These are phyloP conservation scores for Oxyteleia sp. DNA, from an alignment of 2,888 invertebrate species.

Conservation along the genomic window DNA sequence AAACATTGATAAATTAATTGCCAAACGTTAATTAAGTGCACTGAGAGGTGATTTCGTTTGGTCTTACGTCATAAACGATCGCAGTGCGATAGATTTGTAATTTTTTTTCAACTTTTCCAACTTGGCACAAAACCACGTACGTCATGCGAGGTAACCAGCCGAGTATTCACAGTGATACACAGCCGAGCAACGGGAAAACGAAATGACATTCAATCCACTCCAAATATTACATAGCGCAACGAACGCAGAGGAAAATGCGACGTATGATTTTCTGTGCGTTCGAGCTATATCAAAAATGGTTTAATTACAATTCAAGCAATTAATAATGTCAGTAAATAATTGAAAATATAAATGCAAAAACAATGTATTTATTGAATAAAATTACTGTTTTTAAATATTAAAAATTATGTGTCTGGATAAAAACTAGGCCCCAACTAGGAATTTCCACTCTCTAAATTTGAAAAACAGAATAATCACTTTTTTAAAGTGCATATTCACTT, in stretches of 20 bases:
- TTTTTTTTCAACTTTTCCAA: constrained; percentile 59
- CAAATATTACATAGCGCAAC: constrained; percentile 47
- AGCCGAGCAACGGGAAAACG: constrained; percentile 48
- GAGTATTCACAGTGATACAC: constrained; percentile 57
- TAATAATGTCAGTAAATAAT: not conserved
- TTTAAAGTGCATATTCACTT: no score
- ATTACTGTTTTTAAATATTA: no score
- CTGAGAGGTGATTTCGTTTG: constrained; percentile 25
- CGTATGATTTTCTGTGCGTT: not conserved
- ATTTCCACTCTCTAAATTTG: no score
- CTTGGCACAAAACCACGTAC: constrained; percentile 43
- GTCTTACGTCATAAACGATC: constrained; percentile 40
- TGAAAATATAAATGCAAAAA: no score
- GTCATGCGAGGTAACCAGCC: constrained; percentile 44
- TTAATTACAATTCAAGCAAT: constrained; percentile 6
- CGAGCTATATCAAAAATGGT: constrained; percentile 2
- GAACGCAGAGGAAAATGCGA: constrained; percentile 10
- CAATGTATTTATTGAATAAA: no score
- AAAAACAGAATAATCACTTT: no score
- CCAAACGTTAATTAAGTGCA: constrained; percentile 36
- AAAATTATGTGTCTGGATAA: no score
- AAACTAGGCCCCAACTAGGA: no score
- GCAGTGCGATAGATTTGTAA: constrained; percentile 28
- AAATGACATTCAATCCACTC: constrained; percentile 63
- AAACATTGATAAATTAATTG: constrained; percentile 47